These are phyloP conservation scores for Dascyllus trimaculatus DNA, from an alignment of 2,113 vertebrate genomes.

Conservation along the genomic window DNA sequence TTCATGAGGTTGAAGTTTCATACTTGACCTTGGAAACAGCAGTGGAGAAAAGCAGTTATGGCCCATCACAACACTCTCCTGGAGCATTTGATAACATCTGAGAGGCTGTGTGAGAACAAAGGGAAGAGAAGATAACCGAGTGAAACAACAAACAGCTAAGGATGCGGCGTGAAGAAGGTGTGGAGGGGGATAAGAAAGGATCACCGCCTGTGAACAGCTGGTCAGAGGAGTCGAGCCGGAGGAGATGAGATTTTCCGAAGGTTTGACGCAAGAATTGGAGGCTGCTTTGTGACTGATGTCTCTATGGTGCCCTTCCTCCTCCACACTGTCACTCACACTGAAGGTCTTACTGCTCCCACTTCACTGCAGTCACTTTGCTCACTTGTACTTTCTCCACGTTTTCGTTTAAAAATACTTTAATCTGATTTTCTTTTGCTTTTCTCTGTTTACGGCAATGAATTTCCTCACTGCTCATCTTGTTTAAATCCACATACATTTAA, in stretches of 20 bases:
- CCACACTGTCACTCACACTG: conserved; percentile 14
- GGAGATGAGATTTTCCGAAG: conserved; percentile 18
- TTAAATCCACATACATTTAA: background rate
- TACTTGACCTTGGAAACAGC: background rate
- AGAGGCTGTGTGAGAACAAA: background rate
- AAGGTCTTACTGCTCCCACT: conserved; percentile 2
- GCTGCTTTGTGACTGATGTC: conserved; percentile 6
- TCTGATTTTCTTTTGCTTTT: background rate
- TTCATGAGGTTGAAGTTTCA: background rate
- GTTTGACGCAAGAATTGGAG: conserved; percentile 4
- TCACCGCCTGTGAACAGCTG: conserved; percentile 10
- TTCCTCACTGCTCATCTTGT: background rate
- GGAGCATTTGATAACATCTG: background rate
- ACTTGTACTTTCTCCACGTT: too few species aligned
- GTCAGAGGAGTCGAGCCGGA: background rate
- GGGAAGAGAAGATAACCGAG: background rate
- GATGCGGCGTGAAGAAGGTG: background rate
- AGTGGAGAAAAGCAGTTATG: background rate
- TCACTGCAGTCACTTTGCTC: background rate
- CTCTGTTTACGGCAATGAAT: background rate
- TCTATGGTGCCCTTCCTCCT: conserved; percentile 14
- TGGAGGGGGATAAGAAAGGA: background rate
- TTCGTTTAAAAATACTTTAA: background rate
- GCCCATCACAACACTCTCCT: too few species aligned
- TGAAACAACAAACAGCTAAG: conserved; percentile 1